Evolutionary conservation across 2,797 vertebrate genomes (phyloP), one percentile per base, ranked within the genome.

Genomic region (Naso thynnoides): DNA sequence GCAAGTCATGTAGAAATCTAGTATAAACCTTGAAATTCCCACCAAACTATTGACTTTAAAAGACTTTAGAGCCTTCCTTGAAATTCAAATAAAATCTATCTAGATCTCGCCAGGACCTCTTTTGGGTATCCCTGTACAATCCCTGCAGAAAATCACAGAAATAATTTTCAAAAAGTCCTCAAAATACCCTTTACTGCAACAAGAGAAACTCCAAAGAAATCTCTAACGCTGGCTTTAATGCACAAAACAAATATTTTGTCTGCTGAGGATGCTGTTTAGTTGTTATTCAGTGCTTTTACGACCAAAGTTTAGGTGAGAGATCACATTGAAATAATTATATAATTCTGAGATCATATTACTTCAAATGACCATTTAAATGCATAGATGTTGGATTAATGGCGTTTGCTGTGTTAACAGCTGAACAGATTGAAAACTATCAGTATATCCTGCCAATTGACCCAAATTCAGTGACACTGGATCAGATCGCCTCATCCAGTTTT

Each of bases 401-500:
- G 4, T 49, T 27, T 60, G 31, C 23, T 38, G 33, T 8, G 0
- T 9, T 38, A 62, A 53, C 31, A 15, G 24, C 13, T 26, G n/a
- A 67, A 11, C 26, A 24, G 9, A n/a, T 56, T 4, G 31, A 58
- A 58, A 52, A 26, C 49, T 6, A 26, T 68, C 33, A 57, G 36
- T 27, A 63, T 21, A 70, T 50, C 29, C 26, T 52, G 16, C 45
- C 36, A 26, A 23, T 16, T 62, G 39, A 11, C 45, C 16, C n/a
- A 39, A 38, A 47, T 55, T 19, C 8, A 52, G 38, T 13, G 11
- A 15, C 15, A 6, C n/a, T 23, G 14, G 19, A 54, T 50, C 10
- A 73, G 69, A 73, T 67, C 26, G 27, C 36, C 31, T 71, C 18
- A 48, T 62, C 56, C 13, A 14, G 57, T 70, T 71, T 73, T 72